phyloP scores from a whole-genome alignment of 2,888 invertebrate species.

The Spodoptera picta region DNA sequence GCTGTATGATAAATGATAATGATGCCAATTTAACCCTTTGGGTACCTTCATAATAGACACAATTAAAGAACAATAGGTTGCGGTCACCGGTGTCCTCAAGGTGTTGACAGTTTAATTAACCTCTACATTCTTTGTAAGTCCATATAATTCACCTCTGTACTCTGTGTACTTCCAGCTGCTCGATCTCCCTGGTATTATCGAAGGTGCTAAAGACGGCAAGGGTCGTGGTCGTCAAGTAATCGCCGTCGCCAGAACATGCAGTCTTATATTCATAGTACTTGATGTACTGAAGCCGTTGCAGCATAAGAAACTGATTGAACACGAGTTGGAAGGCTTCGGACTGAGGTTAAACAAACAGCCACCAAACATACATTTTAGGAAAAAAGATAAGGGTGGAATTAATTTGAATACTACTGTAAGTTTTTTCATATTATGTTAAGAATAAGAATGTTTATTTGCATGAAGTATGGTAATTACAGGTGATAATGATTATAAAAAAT shows the following conservation, averaged over 20 bases:
- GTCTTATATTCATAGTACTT: slow-evolving; percentile 98
- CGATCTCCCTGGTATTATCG: slow-evolving; percentile 99
- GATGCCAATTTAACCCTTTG: not conserved
- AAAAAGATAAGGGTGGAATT: slow-evolving; percentile 99
- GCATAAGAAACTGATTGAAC: slow-evolving; percentile 98
- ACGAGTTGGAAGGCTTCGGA: slow-evolving; percentile 99
- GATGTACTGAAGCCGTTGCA: slow-evolving; percentile 99
- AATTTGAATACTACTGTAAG: slow-evolving; percentile 97
- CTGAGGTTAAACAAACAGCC: slow-evolving; percentile 98
- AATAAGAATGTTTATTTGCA: too few relatives aligned
- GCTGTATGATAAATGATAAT: too few relatives aligned
- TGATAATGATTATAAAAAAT: too few relatives aligned
- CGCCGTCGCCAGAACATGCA: slow-evolving; percentile 99
- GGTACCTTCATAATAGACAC: too few relatives aligned
- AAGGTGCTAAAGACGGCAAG: slow-evolving; percentile 99
- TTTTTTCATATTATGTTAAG: slow-evolving; percentile 18
- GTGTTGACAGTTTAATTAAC: too few relatives aligned
- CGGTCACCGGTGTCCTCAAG: too few relatives aligned
- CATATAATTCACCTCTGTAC: not conserved
- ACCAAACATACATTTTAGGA: slow-evolving; percentile 98
- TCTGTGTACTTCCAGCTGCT: slow-evolving; percentile 90
- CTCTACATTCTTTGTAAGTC: too few relatives aligned
- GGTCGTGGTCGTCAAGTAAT: slow-evolving; percentile 99
- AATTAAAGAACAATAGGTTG: too few relatives aligned
- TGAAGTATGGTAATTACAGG: too few relatives aligned